Evolutionary conservation across 2,113 vertebrate genomes (phyloP).

Genomic region (Perca fluviatilis): DNA sequence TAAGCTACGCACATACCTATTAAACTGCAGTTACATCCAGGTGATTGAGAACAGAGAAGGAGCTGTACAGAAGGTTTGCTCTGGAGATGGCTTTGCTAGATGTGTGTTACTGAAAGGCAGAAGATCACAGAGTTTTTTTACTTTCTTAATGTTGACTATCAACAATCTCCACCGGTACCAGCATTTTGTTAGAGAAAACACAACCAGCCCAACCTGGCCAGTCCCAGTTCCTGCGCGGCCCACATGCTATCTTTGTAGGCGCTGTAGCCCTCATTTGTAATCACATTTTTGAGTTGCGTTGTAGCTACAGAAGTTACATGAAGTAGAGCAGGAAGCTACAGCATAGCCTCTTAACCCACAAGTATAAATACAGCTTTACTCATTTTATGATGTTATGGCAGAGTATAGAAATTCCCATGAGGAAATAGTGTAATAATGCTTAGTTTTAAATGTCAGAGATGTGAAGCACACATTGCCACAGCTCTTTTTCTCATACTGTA

Average conservation of each 20-base stretch:
- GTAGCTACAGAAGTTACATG: background rate
- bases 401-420: background rate
- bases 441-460: background rate
- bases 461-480: background rate
- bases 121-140: background rate
- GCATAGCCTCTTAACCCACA: background rate
- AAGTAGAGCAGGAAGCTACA: background rate
- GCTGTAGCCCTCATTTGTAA: background rate
- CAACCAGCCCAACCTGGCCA: background rate
- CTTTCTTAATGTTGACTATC: background rate
- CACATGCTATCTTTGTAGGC: background rate
- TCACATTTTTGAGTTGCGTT: background rate
- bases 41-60: background rate
- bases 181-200: background rate
- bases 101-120: slow-evolving; percentile 1
- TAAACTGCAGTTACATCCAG: background rate
- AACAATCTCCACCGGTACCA: background rate
- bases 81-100: background rate
- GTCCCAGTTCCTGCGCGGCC: background rate
- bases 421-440: background rate
- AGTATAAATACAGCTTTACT: background rate
- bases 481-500: background rate
- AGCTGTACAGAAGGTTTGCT: slow-evolving; percentile 3
- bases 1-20: background rate
- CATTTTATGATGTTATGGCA: background rate